These are phyloP conservation scores for Zenarchopterus dispar DNA, from an alignment of 2,797 vertebrate species.

Conservation along the genomic window DNA sequence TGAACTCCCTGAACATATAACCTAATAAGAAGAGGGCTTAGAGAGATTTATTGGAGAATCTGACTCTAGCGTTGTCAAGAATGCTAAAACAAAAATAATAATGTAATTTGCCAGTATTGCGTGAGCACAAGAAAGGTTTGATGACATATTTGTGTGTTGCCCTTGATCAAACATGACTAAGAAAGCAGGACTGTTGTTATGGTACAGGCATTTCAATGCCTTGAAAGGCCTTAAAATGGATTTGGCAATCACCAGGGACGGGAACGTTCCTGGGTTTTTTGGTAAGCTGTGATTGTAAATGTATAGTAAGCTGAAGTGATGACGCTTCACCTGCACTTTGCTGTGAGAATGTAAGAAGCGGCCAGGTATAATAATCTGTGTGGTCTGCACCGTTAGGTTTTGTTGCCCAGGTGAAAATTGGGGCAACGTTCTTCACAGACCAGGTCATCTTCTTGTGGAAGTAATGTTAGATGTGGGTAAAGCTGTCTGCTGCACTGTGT, in stretches of 20 bases:
- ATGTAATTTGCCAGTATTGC: constrained; percentile 25
- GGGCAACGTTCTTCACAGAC: constrained; percentile 36
- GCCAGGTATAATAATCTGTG: constrained; percentile 63
- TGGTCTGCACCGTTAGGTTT: constrained; percentile 40
- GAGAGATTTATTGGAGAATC: constrained; percentile 25
- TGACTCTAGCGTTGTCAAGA: constrained; percentile 31
- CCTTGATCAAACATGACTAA: constrained; percentile 44
- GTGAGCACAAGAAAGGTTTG: constrained; percentile 39
- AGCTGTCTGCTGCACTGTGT: constrained; percentile 78
- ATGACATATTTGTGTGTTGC: constrained; percentile 31
- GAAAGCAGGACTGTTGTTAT: constrained; percentile 55
- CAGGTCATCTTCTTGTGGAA: constrained; percentile 49
- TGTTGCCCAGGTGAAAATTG: constrained; percentile 28
- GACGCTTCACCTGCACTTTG: constrained; percentile 83
- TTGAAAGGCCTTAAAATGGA: constrained; percentile 77
- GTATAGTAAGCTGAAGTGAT: constrained; percentile 75
- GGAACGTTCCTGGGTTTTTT: constrained; percentile 58
- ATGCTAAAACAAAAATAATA: constrained; percentile 5
- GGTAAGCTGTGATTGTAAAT: constrained; percentile 84
- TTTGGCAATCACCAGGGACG: constrained; percentile 75
- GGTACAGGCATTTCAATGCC: constrained; percentile 62
- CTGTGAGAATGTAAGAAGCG: constrained; percentile 75
- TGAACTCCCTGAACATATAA: constrained; percentile 29
- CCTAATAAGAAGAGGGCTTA: constrained; percentile 26
- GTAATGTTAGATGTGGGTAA: constrained; percentile 77